These are phyloP conservation scores for Salarias fasciatus DNA, from an alignment of 2,797 vertebrate genomes.

Conservation along the genomic window DNA sequence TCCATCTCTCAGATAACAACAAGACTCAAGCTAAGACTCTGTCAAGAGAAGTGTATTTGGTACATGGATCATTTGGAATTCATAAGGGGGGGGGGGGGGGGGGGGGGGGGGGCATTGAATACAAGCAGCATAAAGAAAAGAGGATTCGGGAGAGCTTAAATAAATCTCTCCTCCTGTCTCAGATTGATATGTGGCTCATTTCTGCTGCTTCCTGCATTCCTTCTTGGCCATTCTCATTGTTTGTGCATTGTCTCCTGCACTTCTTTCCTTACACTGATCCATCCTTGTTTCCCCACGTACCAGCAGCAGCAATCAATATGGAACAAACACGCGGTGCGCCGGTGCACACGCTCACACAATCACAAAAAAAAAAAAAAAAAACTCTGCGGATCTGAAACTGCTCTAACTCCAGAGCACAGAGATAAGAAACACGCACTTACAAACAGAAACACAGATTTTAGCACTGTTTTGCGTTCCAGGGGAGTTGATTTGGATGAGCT, in stretches of 20 bases:
- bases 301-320: slow-evolving; percentile 45
- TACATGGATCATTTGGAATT: slow-evolving; percentile 59
- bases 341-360: slow-evolving; percentile 8
- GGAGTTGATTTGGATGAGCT: slow-evolving; percentile 28
- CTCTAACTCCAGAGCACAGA: slow-evolving; percentile 24
- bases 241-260: slow-evolving; percentile 43
- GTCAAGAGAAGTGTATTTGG: slow-evolving; percentile 48
- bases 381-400: slow-evolving; percentile 14
- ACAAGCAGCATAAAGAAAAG: slow-evolving; percentile 50
- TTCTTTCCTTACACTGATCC: slow-evolving; percentile 49
- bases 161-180: slow-evolving; percentile 69
- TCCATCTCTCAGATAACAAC: slow-evolving; percentile 23
- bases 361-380: slow-evolving; percentile 9
- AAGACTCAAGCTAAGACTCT: slow-evolving; percentile 36
- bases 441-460: slow-evolving; percentile 10
- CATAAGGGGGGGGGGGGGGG: slow-evolving; percentile 23
- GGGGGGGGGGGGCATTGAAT: slow-evolving; percentile 18
- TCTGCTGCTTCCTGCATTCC: slow-evolving; percentile 43
- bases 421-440: slow-evolving; percentile 35
- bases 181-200: slow-evolving; percentile 68
- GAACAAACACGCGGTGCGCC: slow-evolving; percentile 20
- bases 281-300: slow-evolving; percentile 34
- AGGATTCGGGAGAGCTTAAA: slow-evolving; percentile 62
- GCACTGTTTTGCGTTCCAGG: slow-evolving; percentile 24
- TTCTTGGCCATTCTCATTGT: slow-evolving; percentile 31